Evolutionary conservation across 2,888 invertebrate species (phyloP).

Genomic region (Dynastes grantii): DNA sequence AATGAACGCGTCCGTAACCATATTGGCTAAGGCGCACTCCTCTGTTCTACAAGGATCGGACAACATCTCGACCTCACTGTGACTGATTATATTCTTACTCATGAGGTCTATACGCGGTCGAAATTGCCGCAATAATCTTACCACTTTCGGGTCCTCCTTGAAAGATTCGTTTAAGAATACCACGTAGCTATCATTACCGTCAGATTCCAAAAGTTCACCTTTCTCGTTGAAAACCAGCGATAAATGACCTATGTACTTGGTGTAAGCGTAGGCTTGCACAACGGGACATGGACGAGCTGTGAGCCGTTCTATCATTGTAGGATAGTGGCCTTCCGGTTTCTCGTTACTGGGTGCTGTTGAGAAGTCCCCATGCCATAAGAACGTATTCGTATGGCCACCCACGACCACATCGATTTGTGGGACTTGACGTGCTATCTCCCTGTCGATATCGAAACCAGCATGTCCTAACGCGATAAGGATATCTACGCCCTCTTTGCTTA

Average conservation of each 20-base stretch:
- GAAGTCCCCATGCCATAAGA: slow-evolving; percentile 82
- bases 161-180: slow-evolving; percentile 80
- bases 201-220: slow-evolving; percentile 79
- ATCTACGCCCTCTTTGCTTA: slow-evolving; percentile 79
- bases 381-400: slow-evolving; percentile 94
- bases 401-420: slow-evolving; percentile 89
- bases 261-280: slow-evolving; percentile 92
- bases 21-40: slow-evolving; percentile 91
- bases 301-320: slow-evolving; percentile 74
- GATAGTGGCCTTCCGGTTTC: slow-evolving; percentile 83
- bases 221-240: slow-evolving; percentile 79
- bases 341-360: slow-evolving; percentile 78
- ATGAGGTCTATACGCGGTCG: background rate
- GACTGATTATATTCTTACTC: slow-evolving; percentile 74
- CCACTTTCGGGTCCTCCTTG: slow-evolving; percentile 75
- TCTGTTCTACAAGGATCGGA: slow-evolving; percentile 75
- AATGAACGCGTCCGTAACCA: slow-evolving; percentile 85
- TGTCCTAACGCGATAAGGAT: slow-evolving; percentile 94
- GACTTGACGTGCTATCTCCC: slow-evolving; percentile 83
- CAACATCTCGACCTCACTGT: slow-evolving; percentile 75
- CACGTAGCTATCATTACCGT: slow-evolving; percentile 77
- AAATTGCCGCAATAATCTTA: slow-evolving; percentile 72
- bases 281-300: slow-evolving; percentile 72
- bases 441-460: slow-evolving; percentile 86
- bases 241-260: slow-evolving; percentile 90